A percentile compares a stretch with the other conserved stretches of the same genome.
Evolutionary conservation across 2,113 vertebrate species (phyloP).

Genomic region (Microtus ochrogaster): DNA sequence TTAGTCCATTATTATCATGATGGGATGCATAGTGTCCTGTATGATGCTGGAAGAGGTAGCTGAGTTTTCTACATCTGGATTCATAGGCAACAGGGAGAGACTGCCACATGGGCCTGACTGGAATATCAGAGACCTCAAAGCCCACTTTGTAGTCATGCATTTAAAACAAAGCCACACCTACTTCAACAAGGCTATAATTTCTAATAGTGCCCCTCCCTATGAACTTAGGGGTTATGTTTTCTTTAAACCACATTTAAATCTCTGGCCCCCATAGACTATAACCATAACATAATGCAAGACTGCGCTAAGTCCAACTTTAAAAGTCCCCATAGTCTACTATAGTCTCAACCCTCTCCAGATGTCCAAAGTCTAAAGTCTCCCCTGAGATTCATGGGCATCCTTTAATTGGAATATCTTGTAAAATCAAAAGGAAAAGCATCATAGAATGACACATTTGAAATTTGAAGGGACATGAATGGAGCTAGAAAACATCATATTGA

Average conservation of each 20-base stretch:
- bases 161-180: background rate
- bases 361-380: background rate
- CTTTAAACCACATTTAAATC: background rate
- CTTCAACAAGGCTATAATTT: background rate
- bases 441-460: background rate
- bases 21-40: background rate
- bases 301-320: background rate
- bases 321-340: background rate
- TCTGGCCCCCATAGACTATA: background rate
- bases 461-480: too few relatives aligned
- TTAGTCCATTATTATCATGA: background rate
- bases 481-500: too few relatives aligned
- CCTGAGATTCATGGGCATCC: background rate
- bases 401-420: background rate
- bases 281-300: background rate
- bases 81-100: background rate
- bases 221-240: background rate
- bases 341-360: background rate
- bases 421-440: background rate
- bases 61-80: background rate
- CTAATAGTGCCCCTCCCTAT: background rate
- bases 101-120: background rate
- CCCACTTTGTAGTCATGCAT: background rate
- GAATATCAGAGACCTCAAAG: background rate
- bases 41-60: background rate